Evolutionary conservation across 1,140 invertebrate genomes (phyloP), one percentile per base, ranked within the genome.

Genomic region (Diabrotica virgifera): DNA sequence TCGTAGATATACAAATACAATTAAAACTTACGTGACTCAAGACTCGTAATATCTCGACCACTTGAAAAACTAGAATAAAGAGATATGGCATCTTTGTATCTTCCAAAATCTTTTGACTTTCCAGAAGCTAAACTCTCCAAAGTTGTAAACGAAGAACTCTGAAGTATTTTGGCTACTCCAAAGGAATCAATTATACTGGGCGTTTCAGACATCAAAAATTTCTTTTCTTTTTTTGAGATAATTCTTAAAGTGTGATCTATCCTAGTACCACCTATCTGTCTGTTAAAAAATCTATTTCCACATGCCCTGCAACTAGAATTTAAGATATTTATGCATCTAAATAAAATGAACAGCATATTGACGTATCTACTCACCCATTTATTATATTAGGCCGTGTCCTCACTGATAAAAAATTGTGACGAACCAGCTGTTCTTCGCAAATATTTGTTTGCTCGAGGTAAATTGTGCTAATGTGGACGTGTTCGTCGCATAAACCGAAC

Each of bases 231-330:
- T 10, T 5, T 46, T 51, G 38, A 14, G n/a, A 53, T 9, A 12
- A 50, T 11, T n/a, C 60, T 55, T 63, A 69, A 56, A 6, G n/a
- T 59, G 24, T 70, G 53, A 59, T 70, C 68, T 10, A 70, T 50
- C 36, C 40, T 61, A 8, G 64, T 59, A 24, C 65, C 61, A 38
- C 69, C 69, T 52, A 69, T 59, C 37, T 69, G 66, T 51, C 60
- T 56, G 6, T 59, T 70, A 70, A 87, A 87, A 35, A 77, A 80
- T 13, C 81, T 82, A 38, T 78, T 76, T 0, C 84, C 85, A 64
- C 86, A 87, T 5, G 79, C 69, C 4, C 59, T 64, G 64, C 86
- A 87, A 53, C 83, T 54, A 12, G 8, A 46, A 46, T 5, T 46
- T 3, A 46, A 46, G 4, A 24, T 24, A 24, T 24, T 24, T 24